Conservation (phyloP, 2,888 invertebrate species). For the Ophion ventricosus region DNA sequence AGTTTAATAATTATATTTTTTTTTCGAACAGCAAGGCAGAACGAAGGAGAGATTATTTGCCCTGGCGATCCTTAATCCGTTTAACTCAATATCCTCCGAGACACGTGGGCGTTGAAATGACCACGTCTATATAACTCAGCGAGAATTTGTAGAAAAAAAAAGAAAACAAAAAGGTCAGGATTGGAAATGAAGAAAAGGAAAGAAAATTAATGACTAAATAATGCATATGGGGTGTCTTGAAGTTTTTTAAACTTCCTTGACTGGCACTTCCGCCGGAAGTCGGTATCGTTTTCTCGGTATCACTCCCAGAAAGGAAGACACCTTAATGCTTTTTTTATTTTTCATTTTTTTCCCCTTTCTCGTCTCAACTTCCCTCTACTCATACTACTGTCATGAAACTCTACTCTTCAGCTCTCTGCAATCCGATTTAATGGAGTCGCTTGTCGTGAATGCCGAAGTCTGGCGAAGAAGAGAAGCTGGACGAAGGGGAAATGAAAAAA, state of each 20-base stretch:
- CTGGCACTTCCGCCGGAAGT: slow-evolving; percentile 78
- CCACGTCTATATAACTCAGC: not conserved
- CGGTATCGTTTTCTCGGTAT: slow-evolving; percentile 69
- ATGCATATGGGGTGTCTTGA: slow-evolving; percentile 39
- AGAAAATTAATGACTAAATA: slow-evolving; percentile 14
- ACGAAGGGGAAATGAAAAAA: slow-evolving; percentile 16
- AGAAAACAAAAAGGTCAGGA: not conserved
- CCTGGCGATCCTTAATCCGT: slow-evolving; percentile 57
- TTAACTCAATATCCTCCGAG: slow-evolving; percentile 57
- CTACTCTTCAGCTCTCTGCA: slow-evolving; percentile 46
- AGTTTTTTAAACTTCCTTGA: slow-evolving; percentile 63
- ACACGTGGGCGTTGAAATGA: slow-evolving; percentile 32
- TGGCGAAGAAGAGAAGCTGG: slow-evolving; percentile 50
- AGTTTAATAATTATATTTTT: not conserved
- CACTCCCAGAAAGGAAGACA: slow-evolving; percentile 21
- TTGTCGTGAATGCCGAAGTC: slow-evolving; percentile 42
- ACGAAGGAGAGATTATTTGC: slow-evolving; percentile 53
- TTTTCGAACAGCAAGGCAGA: slow-evolving; percentile 4
- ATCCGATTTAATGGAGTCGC: slow-evolving; percentile 61
- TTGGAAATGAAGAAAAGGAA: slow-evolving; percentile 4
- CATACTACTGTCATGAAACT: slow-evolving; percentile 47
- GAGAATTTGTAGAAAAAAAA: not conserved
- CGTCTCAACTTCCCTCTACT: slow-evolving; percentile 34
- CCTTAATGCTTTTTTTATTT: slow-evolving; percentile 34
- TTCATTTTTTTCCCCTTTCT: slow-evolving; percentile 22